Percentiles rank a stretch among this genome's conserved stretches.
Conservation (phyloP, 2,888 invertebrate species). For the Nephrotoma appendiculata region DNA sequence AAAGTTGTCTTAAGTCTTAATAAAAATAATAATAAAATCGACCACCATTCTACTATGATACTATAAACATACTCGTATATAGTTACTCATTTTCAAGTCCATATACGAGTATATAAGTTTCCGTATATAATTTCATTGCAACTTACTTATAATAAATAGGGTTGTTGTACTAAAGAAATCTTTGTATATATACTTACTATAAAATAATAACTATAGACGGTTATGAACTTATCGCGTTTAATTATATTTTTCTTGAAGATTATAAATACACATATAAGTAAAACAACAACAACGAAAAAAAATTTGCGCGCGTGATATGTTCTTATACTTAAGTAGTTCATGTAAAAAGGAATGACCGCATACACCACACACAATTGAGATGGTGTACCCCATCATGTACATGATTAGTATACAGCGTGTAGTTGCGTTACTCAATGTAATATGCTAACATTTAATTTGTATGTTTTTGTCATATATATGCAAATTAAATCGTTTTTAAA, state of each 20-base stretch:
- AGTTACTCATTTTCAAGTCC: not conserved
- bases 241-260: not conserved
- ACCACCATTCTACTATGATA: not conserved
- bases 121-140: not conserved
- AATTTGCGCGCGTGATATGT: not conserved
- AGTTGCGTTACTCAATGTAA: not conserved
- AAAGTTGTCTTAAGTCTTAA: not conserved
- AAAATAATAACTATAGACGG: not conserved
- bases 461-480: not conserved
- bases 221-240: not conserved
- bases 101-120: not conserved
- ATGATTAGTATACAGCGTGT: not conserved
- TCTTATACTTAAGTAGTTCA: not conserved
- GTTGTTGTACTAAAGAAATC: not conserved
- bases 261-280: not conserved
- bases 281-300: not conserved
- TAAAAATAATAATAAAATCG: not conserved
- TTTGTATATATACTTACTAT: not conserved
- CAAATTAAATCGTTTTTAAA: not conserved
- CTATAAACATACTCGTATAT: not conserved
- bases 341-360: not conserved
- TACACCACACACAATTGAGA: not conserved
- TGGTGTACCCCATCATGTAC: not conserved
- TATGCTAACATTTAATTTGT: not conserved
- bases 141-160: not conserved